phyloP scores from a whole-genome alignment of 1,140 invertebrate genomes.

The Mya arenaria region DNA sequence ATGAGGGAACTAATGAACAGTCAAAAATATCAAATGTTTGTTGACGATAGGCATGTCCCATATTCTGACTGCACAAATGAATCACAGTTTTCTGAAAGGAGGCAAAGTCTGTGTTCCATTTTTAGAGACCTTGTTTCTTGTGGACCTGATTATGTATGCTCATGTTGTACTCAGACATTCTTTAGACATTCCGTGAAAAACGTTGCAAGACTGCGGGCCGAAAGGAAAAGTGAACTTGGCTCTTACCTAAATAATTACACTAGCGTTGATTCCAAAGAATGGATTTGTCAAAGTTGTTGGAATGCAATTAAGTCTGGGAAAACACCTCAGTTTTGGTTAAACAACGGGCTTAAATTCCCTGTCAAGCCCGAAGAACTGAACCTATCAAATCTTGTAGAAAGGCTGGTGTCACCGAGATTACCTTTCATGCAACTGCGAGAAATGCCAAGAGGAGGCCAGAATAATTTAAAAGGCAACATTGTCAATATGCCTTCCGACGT shows the following conservation, averaged over 20 bases:
- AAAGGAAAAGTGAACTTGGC: not conserved
- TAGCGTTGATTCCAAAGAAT: not conserved
- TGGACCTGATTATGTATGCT: conserved; percentile 39
- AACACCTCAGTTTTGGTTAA: conserved; percentile 37
- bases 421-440: conserved; percentile 61
- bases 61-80: not conserved
- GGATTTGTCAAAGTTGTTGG: not conserved
- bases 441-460: conserved; percentile 47
- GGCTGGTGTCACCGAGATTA: conserved; percentile 11
- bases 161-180: conserved; percentile 47
- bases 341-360: conserved; percentile 56
- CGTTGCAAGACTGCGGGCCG: not conserved
- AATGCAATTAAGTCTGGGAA: conserved; percentile 8
- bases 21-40: not conserved
- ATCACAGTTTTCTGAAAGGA: not conserved
- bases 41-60: not conserved
- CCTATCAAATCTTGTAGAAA: conserved; percentile 24
- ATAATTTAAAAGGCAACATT: conserved; percentile 53
- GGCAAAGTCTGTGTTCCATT: too few relatives aligned
- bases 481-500: conserved; percentile 63
- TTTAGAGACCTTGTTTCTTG: conserved; percentile 19
- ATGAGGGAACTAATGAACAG: not conserved
- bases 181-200: conserved; percentile 51
- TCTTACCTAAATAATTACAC: not conserved
- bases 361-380: conserved; percentile 51